Evolutionary conservation across 2,888 invertebrate species (phyloP), one percentile per base, ranked within the genome.

Genomic region (Ptychoptera albimana): DNA sequence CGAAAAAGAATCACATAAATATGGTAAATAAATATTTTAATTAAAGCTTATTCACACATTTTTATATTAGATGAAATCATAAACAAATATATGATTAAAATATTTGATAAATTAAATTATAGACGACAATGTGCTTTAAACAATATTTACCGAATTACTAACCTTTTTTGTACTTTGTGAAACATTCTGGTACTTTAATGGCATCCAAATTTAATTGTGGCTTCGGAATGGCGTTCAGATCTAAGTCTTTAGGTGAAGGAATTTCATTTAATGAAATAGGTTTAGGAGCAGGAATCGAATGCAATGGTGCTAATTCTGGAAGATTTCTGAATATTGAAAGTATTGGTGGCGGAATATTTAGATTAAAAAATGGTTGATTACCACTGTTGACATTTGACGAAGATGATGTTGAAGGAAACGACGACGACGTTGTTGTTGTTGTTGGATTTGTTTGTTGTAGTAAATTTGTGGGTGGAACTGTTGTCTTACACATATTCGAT

Each of bases 191-290:
- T 49, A 73, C 71, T 50, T 71, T 71, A 51, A 71, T 64, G 42
- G 72, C 64, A 53, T 77, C 77, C 54, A 75, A 58, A 39, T 76
- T 75, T 51, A 64, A 49, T 47, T 75, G 72, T 1, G 74, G 73
- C 51, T 74, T 74, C 8, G 74, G 73, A 48, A 75, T 75, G 50
- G 74, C 73, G 53, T 69, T 75, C 41, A 75, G 55, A 49, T 74
- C 71, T 41, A 74, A 66, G 4, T 75, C 73, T 53, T 70, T 69
- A 1, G 77, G 75, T 2, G 74, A 71, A 15, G 76, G 75, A 54
- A 77, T 75, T 48, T 73, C 73, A 54, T 75, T 74, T 12, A 74
- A 66, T 54, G 75, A 77, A 57, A 77, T 63, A 1, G 74, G 70
- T 50, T 76, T 70, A 8, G 73, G 73, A 46, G 66, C 63, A 37